Conservation (phyloP, 2,113 vertebrate species). For the Corvus moneduloides region DNA sequence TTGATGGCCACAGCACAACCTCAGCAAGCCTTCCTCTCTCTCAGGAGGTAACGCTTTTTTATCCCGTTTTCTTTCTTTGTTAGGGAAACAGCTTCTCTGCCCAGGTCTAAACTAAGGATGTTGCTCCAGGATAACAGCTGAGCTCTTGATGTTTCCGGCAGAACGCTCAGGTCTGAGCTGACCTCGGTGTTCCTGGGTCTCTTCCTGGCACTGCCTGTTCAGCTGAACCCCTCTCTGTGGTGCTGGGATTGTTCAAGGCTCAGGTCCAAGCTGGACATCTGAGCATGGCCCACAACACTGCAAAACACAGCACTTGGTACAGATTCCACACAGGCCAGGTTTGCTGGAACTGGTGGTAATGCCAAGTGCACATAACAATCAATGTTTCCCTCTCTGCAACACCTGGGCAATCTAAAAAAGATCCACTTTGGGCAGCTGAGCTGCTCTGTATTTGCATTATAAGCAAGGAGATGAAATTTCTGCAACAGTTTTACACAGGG, state of each 20-base stretch:
- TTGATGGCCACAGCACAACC: neutral
- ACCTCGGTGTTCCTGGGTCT: neutral
- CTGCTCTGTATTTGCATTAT: neutral
- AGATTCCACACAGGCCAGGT: neutral
- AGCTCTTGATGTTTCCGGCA: neutral
- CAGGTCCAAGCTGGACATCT: neutral
- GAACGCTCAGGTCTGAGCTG: neutral
- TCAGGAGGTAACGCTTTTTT: neutral
- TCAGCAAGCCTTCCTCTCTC: neutral
- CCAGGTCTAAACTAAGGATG: neutral
- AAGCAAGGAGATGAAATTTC: neutral
- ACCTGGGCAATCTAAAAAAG: neutral
- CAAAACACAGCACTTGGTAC: neutral
- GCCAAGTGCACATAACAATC: accelerated
- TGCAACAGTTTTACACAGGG: neutral
- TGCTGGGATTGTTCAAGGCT: accelerated
- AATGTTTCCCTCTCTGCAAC: neutral
- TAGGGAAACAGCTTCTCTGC: neutral
- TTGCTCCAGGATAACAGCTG: neutral
- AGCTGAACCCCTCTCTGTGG: neutral
- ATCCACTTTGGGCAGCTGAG: neutral
- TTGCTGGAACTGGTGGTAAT: neutral
- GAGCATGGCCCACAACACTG: neutral
- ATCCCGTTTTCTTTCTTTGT: neutral
- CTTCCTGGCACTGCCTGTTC: neutral